Percentiles rank a stretch among this genome's conserved stretches.
phyloP scores from a whole-genome alignment of 2,113 vertebrate species.

The Cyprinus carpio region DNA sequence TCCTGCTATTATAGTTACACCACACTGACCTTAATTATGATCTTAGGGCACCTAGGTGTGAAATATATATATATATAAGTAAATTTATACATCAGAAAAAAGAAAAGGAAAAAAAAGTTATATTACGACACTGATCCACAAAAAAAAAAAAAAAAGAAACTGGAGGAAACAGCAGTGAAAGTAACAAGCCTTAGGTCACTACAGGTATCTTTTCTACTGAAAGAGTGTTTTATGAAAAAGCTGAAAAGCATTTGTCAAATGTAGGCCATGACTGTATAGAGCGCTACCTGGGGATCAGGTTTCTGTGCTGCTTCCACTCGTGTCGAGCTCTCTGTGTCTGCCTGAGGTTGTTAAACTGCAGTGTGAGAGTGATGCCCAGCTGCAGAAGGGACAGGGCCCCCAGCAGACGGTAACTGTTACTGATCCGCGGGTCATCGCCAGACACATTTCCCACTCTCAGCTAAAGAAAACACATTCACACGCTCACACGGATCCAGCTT shows the following conservation, averaged over 20 bases:
- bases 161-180: neutral
- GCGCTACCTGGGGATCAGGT: constrained; percentile 76
- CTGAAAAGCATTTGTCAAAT: too few species aligned
- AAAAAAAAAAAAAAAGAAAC: neutral
- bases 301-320: constrained; percentile 85
- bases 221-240: too few species aligned
- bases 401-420: constrained; percentile 81
- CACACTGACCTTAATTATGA: too few species aligned
- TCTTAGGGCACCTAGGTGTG: too few species aligned
- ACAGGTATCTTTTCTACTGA: too few species aligned
- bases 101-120: too few species aligned
- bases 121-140: neutral
- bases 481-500: neutral
- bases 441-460: constrained; percentile 69
- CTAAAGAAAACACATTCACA: constrained; percentile 64
- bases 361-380: constrained; percentile 76
- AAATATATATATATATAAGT: too few species aligned
- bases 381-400: constrained; percentile 86
- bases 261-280: too few species aligned
- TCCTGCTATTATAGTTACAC: too few species aligned
- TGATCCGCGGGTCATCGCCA: constrained; percentile 71
- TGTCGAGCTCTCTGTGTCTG: constrained; percentile 82
- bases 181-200: neutral
- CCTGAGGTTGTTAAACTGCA: constrained; percentile 81
- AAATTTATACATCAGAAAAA: too few species aligned